Base-by-base conservation (phyloP, 2,888 invertebrate genomes). In the Mesopsocus fuscifrons region DNA sequence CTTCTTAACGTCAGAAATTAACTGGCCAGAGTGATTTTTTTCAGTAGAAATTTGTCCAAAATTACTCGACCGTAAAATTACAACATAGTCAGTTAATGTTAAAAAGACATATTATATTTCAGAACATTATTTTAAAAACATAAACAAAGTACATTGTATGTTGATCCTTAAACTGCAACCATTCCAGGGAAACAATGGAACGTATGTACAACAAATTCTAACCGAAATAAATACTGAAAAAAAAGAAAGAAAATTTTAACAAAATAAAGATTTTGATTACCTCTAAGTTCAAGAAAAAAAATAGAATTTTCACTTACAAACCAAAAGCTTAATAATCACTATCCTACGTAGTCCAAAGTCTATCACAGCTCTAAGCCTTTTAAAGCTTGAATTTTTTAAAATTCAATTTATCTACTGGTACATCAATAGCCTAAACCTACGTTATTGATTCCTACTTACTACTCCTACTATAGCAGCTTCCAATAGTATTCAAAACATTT, bases 301-400 rank as follows among this genome's bases (percentile, higher is more conserved):
- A 38, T 20, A 38, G 4, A 18, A 38, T 20, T 38, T 38, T 13
- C 38, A 15, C 33, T 33, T 16, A 33, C 11, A 38, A 20, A 38
- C 20, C 38, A 38, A 44, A 41, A 41, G 21, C 31, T 41, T n/a
- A n/a, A n/a, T n/a, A n/a, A 44, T 31, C 41, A 44, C 32, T 33
- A 41, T 18, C 26, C 52, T 53, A 53, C 51, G 49, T 50, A 47
- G 50, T 53, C 53, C 52, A 50, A 51, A 56, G 53, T 58, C 61
- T 62, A 62, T 62, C 62, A 62, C 62, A 62, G 62, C 62, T 61
- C 60, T 60, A 55, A 38, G 38, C 38, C 20, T 38, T 20, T 38
- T 20, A 38, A 38, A 21, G 20, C 21, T 38, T 38, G 21, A 44
- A 34, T 33, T 33, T 33, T 33, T 5, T 16, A 18, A 38, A 38